Percentiles rank a stretch among this genome's conserved stretches.
Evolutionary conservation across 2,888 invertebrate genomes (phyloP).

Genomic region (Cosmia trapezina): DNA sequence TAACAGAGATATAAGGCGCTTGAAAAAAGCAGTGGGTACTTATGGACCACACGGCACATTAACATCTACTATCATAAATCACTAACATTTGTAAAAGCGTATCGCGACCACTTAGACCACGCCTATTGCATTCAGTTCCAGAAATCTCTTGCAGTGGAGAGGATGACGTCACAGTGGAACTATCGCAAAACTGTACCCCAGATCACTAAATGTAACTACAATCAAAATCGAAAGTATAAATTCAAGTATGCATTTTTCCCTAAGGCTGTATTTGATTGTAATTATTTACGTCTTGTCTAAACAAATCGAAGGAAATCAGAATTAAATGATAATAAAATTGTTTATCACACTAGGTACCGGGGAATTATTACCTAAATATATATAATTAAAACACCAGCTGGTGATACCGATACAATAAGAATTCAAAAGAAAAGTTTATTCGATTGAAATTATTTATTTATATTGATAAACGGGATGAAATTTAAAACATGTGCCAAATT

Average conservation of each 20-base stretch:
- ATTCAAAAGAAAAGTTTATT: too few species aligned
- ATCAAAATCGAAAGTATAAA: too few species aligned
- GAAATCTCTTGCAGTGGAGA: conserved; percentile 34
- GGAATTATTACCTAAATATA: neutral
- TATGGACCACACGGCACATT: too few species aligned
- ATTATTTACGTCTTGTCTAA: neutral
- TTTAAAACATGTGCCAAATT: too few species aligned
- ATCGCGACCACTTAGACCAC: neutral
- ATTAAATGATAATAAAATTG: neutral
- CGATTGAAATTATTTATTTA: too few species aligned
- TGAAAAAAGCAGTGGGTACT: too few species aligned
- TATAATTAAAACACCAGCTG: neutral
- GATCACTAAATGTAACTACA: neutral
- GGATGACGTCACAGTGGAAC: neutral
- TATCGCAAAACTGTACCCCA: conserved; percentile 5
- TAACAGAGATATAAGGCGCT: too few species aligned
- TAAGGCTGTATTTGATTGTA: neutral
- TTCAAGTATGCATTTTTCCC: too few species aligned
- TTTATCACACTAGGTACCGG: neutral
- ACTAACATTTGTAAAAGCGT: neutral
- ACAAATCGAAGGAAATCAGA: neutral
- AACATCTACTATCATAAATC: neutral
- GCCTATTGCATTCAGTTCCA: conserved; percentile 11
- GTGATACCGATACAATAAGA: neutral
- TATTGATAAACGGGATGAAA: too few species aligned